phyloP scores from a whole-genome alignment of 2,797 vertebrate genomes.

The Microchirus variegatus region DNA sequence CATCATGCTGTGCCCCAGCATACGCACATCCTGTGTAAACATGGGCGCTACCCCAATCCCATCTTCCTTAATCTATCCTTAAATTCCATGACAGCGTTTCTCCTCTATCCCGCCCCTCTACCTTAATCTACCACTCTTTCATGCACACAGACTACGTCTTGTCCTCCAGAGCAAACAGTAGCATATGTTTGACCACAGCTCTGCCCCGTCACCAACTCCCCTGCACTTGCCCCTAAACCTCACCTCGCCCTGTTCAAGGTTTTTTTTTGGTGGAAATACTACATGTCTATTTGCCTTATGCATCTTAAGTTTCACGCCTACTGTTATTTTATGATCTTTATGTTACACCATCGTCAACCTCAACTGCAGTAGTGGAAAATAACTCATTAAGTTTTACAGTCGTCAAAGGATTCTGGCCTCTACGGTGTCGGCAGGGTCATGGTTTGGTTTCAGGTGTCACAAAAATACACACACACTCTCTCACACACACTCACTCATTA shows the following conservation, averaged over 20 bases:
- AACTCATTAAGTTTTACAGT: constrained; percentile 43
- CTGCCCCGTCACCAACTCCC: constrained; percentile 27
- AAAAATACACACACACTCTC: constrained; percentile 4
- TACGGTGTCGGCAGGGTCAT: constrained; percentile 9
- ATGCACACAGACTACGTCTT: constrained; percentile 52
- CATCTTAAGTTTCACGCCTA: constrained; percentile 2
- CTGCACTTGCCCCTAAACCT: background rate
- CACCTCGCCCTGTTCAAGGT: too few relatives aligned
- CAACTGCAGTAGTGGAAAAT: constrained; percentile 47
- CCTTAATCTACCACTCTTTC: constrained; percentile 16
- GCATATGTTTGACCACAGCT: constrained; percentile 36
- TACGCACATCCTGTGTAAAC: constrained; percentile 58
- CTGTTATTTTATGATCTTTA: background rate
- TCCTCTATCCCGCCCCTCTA: constrained; percentile 21
- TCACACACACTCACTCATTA: constrained; percentile 26
- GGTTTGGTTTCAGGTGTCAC: constrained; percentile 32
- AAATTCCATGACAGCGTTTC: constrained; percentile 51
- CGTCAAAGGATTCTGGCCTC: constrained; percentile 36
- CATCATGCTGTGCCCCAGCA: constrained; percentile 4
- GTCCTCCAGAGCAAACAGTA: constrained; percentile 61
- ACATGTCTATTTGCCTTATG: background rate
- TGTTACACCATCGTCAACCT: constrained; percentile 8
- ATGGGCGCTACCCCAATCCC: constrained; percentile 40
- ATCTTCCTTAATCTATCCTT: constrained; percentile 37
- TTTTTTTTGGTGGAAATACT: constrained; percentile 16